Percentiles rank a stretch among this genome's conserved stretches.
These are phyloP conservation scores for Drosophila yakuba DNA, from an alignment of 1,140 invertebrate species.

Conservation along the genomic window DNA sequence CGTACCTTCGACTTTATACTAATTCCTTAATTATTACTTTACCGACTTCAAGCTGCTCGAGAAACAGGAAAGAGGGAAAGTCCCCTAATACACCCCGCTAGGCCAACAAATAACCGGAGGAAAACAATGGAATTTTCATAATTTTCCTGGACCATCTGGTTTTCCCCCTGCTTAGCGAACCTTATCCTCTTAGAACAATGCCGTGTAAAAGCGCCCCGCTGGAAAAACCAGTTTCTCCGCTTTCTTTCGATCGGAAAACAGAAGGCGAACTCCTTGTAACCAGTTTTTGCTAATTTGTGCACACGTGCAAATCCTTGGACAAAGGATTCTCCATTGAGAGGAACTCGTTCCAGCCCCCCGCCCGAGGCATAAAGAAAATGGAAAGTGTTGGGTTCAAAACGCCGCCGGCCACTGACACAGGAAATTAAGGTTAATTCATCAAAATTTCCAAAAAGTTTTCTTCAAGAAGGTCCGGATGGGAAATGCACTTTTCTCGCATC, in stretches of 20 bases:
- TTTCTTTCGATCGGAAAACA: constrained; percentile 57
- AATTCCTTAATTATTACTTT: constrained; percentile 59
- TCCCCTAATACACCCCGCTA: constrained; percentile 30
- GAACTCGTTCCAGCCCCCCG: constrained; percentile 39
- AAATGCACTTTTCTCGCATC: constrained; percentile 28
- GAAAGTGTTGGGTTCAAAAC: constrained; percentile 63
- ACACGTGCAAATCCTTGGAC: constrained; percentile 72
- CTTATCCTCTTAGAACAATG: constrained; percentile 61
- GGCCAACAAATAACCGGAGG: constrained; percentile 30
- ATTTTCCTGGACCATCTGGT: constrained; percentile 64
- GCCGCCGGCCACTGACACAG: constrained; percentile 68
- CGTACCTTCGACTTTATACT: constrained; percentile 27
- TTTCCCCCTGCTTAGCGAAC: constrained; percentile 14
- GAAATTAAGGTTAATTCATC: constrained; percentile 77
- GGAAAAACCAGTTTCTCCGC: constrained; percentile 52
- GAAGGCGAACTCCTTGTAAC: constrained; percentile 49
- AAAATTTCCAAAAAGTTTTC: constrained; percentile 35
- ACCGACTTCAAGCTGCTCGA: constrained; percentile 48
- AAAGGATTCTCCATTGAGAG: constrained; percentile 42
- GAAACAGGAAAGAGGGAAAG: constrained; percentile 3
- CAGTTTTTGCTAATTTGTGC: constrained; percentile 78
- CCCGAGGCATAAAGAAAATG: constrained; percentile 13
- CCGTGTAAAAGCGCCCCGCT: constrained; percentile 55
- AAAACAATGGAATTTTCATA: constrained; percentile 73
- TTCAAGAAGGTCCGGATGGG: not conserved